Evolutionary conservation across 2,797 vertebrate genomes (phyloP), one percentile per base, ranked within the genome.

Genomic region (Phoeniculus purpureus): DNA sequence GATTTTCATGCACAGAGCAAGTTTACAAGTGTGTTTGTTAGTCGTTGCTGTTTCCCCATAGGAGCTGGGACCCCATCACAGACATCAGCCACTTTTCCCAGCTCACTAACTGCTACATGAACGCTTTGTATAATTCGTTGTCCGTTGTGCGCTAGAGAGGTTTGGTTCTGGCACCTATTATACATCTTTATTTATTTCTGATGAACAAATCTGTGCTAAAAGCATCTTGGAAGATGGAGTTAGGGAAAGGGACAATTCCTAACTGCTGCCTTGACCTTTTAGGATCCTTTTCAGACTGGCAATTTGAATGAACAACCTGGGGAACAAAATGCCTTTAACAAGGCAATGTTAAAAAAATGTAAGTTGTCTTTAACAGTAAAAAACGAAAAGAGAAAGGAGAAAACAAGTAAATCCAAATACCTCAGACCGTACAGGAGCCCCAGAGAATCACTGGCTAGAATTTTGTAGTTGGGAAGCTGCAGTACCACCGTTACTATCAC

Each of bases 391-490:
- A 71, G 50, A 43, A 74, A 81, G 70, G 43, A 26, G 71, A 81
- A 64, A 15, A 22, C 10, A 21, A 34, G 34, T 67, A 51, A 84
- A 58, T 29, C 10, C 55, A 61, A n/a, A 66, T 55, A 51, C 2
- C 31, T 14, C 51, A 86, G 85, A 65, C 45, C 75, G 65, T 51
- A 52, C 5, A 62, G 62, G 43, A 89, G 60, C 72, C 74, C 91
- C 55, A 61, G 89, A 92, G 73, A 71, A 71, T 89, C 76, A 23
- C 83, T 78, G 88, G 56, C 93, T 95, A 94, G 89, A 15, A 91
- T 82, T 95, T 79, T 45, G 20, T 74, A 93, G 86, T 78, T 84
- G 82, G 54, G 51, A 12, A 73, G 60, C 88, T 56, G 40, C 75
- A 84, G 65, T 60, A 68, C 76, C 86, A 93, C 86, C 13, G 2